Percentiles rank a stretch among this genome's conserved stretches.
Conservation (phyloP, 1,140 invertebrate species). For the Aplysia californica region DNA sequence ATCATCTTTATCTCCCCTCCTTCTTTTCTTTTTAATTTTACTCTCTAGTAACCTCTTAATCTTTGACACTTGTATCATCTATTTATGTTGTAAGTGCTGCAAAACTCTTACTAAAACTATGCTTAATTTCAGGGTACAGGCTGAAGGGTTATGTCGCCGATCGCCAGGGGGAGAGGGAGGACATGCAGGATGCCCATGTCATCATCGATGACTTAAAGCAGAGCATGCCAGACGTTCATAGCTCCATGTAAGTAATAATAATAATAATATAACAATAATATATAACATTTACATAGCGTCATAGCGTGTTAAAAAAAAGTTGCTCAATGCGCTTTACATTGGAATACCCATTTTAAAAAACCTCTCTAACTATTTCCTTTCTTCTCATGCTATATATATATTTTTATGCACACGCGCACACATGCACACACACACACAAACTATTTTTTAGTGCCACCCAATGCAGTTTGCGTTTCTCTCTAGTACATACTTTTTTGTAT, state of each 20-base stretch:
- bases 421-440: too few relatives aligned
- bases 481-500: too few relatives aligned
- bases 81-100: too few relatives aligned
- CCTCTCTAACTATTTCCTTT: too few relatives aligned
- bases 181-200: slow-evolving; percentile 70
- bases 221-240: slow-evolving; percentile 48
- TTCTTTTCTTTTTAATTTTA: neutral
- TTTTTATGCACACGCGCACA: too few relatives aligned
- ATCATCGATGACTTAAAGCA: slow-evolving; percentile 60
- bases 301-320: neutral
- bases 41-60: neutral
- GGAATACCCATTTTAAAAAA: too few relatives aligned
- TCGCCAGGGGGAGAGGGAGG: slow-evolving; percentile 70
- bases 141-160: slow-evolving; percentile 57
- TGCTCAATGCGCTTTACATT: neutral
- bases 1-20: too few relatives aligned
- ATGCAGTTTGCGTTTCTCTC: neutral
- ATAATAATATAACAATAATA: too few relatives aligned
- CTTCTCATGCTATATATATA: too few relatives aligned
- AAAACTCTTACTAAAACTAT: too few relatives aligned
- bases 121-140: slow-evolving; percentile 11
- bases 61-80: too few relatives aligned
- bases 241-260: slow-evolving; percentile 59
- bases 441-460: neutral
- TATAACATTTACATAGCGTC: neutral